Evolutionary conservation across 2,888 invertebrate genomes (phyloP).

Genomic region (Oegoconia quadripuncta): DNA sequence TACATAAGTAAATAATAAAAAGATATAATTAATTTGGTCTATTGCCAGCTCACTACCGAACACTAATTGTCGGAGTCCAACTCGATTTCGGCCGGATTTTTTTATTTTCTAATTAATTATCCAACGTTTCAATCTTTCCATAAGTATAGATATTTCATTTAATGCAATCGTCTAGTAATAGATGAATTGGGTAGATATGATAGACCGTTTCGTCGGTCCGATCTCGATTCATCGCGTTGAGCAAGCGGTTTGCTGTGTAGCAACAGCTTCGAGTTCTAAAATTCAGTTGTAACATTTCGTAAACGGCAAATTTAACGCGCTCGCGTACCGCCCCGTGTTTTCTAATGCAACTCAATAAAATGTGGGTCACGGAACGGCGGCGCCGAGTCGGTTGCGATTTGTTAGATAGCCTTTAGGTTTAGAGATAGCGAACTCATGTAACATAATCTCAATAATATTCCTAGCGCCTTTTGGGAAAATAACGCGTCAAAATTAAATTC

Average conservation of each 20-base stretch:
- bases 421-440: too few species aligned
- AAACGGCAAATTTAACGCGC: conserved; percentile 74
- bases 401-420: conserved; percentile 33
- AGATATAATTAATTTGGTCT: too few species aligned
- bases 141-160: too few species aligned
- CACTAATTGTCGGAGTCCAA: too few species aligned
- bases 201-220: conserved; percentile 46
- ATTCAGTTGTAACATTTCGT: conserved; percentile 75
- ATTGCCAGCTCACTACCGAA: too few species aligned
- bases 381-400: conserved; percentile 31
- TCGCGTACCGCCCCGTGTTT: conserved; percentile 67
- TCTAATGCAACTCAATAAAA: conserved; percentile 70
- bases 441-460: too few species aligned
- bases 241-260: conserved; percentile 60
- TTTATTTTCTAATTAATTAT: neutral
- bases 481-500: too few species aligned
- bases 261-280: conserved; percentile 66
- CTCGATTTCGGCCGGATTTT: too few species aligned
- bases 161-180: conserved; percentile 21
- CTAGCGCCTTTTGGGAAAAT: too few species aligned
- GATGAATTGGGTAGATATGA: conserved; percentile 29
- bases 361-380: conserved; percentile 64
- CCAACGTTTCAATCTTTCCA: too few species aligned
- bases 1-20: too few species aligned
- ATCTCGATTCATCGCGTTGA: conserved; percentile 60